A percentile compares a stretch with the other conserved stretches of the same genome.
These are phyloP conservation scores for Limnothrissa miodon DNA, from an alignment of 2,113 vertebrate genomes.

Conservation along the genomic window DNA sequence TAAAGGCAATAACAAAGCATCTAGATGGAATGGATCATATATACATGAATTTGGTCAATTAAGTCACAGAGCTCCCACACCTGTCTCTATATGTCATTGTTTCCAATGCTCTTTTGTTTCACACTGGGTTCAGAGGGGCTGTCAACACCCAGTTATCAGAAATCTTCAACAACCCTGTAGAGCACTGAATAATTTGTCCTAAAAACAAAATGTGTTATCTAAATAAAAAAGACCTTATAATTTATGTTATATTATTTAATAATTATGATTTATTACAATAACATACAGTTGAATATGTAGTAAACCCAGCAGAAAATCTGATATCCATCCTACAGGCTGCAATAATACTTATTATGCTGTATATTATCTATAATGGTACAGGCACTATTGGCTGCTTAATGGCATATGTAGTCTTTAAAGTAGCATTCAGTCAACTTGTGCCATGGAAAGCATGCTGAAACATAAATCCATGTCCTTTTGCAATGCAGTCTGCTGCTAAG, in stretches of 20 bases:
- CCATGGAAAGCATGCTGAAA: too few species aligned
- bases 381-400: too few species aligned
- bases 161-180: constrained; percentile 24
- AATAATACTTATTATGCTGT: too few species aligned
- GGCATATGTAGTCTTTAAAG: too few species aligned
- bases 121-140: constrained; percentile 12
- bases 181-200: not conserved
- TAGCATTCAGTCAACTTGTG: too few species aligned
- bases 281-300: not conserved
- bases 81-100: not conserved
- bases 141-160: constrained; percentile 22
- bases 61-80: not conserved
- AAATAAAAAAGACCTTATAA: too few species aligned
- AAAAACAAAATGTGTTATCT: not conserved
- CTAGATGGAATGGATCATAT: not conserved
- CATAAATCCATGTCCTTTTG: too few species aligned
- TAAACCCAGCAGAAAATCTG: not conserved
- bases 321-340: not conserved
- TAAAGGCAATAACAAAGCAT: not conserved
- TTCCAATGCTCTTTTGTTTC: not conserved
- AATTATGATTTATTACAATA: not conserved
- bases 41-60: not conserved
- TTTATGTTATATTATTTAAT: not conserved
- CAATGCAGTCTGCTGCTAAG: too few species aligned
- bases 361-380: too few species aligned